Base-by-base conservation (phyloP, 2,113 vertebrate genomes). In the Candoia aspera region DNA sequence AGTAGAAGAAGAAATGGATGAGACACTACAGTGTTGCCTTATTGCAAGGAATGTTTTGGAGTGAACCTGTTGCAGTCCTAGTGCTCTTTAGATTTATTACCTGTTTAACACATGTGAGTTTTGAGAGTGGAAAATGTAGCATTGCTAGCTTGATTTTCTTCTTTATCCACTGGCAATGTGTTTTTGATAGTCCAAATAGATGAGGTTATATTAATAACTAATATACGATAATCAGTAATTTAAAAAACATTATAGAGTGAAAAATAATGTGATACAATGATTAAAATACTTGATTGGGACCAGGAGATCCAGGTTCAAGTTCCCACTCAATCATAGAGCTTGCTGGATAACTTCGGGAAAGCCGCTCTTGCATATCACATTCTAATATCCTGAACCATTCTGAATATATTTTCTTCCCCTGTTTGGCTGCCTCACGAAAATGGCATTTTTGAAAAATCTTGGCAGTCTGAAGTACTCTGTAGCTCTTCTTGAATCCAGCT, bases 371-470 rank as follows among this genome's bases (percentile, higher is more conserved):
- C 64, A 33, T 33, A 73, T 92, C 26, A 90, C 60, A 59, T 79
- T 2, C 54, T 29, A 10, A 17, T 79, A 89, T 29, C 91, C 90
- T 79, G 89, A 95, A 23, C 87, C 83, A 87, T 92, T 95, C 95
- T 86, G 94, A 54, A 84, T 23, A 0, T 17, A 92, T 29, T 62
- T 57, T 33, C 2, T 49, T 96, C 90, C 84, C 93, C 13, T 94
- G 85, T 91, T 95, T 95, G 93, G 68, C 94, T 96, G 85, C 92
- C 53, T 95, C 84, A 26, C 92, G 58, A 90, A 90, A 84, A 42
- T 62, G 87, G 88, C 21, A 33, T 46, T 87, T 88, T 93, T 85
- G n/a, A n/a, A n/a, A 91, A 91, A 90, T 54, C 86, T 93, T 93
- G 17, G 23, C 86, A 88, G 86, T 94, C 29, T 85, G 37, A 57